Evolutionary conservation across 2,113 vertebrate genomes (phyloP).

Genomic region (Acanthisitta chloris): DNA sequence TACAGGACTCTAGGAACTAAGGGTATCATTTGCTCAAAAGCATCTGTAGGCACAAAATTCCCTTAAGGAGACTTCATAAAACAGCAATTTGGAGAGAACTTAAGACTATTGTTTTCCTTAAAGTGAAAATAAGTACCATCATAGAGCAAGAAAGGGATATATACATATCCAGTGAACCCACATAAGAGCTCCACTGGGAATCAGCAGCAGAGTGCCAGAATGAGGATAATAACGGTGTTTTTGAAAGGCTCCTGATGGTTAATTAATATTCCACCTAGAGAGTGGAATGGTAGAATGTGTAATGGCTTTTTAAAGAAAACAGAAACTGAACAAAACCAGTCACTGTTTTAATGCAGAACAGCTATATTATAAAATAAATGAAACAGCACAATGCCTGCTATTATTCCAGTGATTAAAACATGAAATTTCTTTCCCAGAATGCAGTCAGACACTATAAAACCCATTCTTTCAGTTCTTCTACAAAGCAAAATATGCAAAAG

Average conservation of each 20-base stretch:
- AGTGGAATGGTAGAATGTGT: background rate
- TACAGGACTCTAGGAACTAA: background rate
- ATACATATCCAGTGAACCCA: background rate
- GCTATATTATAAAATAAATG: conserved; percentile 2
- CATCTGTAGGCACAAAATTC: background rate
- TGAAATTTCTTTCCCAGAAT: background rate
- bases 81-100: background rate
- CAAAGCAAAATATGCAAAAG: background rate
- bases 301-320: background rate
- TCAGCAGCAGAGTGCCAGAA: background rate
- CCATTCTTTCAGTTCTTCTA: background rate
- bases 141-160: background rate
- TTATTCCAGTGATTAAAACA: background rate
- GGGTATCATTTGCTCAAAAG: background rate
- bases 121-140: background rate
- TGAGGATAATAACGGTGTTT: background rate
- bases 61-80: background rate
- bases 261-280: background rate
- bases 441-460: background rate
- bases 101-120: background rate
- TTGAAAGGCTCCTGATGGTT: background rate
- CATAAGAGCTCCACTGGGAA: background rate
- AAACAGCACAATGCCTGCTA: background rate
- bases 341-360: background rate
- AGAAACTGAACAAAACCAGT: background rate